A percentile compares a stretch with the other conserved stretches of the same genome.
phyloP scores from a whole-genome alignment of 2,113 vertebrate genomes.

The Spizaetus ornatus region DNA sequence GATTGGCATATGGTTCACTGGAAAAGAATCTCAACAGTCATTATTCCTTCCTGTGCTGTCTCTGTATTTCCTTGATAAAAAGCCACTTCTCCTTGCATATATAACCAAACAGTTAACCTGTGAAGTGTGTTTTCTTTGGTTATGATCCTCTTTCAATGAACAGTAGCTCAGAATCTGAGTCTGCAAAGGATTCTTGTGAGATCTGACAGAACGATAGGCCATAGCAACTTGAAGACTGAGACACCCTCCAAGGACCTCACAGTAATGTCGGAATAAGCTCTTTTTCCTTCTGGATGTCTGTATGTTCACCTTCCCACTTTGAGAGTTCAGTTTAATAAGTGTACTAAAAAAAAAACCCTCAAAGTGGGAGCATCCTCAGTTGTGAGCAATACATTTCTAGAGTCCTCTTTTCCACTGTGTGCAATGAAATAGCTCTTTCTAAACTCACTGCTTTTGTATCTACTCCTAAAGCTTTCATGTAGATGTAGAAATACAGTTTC shows the following conservation, averaged over 20 bases:
- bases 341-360: neutral
- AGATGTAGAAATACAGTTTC: neutral
- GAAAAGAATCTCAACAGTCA: neutral
- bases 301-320: neutral
- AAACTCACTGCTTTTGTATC: neutral
- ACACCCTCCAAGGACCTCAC: neutral
- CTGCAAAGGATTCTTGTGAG: neutral
- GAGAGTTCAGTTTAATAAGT: neutral
- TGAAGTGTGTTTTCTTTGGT: neutral
- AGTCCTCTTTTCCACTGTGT: neutral
- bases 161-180: neutral
- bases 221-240: neutral
- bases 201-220: rapidly evolving
- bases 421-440: neutral
- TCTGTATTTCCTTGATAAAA: neutral
- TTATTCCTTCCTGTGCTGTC: neutral
- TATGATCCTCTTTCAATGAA: neutral
- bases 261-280: neutral
- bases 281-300: neutral
- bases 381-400: neutral
- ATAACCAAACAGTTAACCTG: neutral
- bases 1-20: neutral
- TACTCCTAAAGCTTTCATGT: neutral
- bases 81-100: neutral
- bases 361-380: neutral